Evolutionary conservation across 2,888 invertebrate genomes (phyloP), one percentile per base, ranked within the genome.

Genomic region (Hydroisotoma schaefferi): DNA sequence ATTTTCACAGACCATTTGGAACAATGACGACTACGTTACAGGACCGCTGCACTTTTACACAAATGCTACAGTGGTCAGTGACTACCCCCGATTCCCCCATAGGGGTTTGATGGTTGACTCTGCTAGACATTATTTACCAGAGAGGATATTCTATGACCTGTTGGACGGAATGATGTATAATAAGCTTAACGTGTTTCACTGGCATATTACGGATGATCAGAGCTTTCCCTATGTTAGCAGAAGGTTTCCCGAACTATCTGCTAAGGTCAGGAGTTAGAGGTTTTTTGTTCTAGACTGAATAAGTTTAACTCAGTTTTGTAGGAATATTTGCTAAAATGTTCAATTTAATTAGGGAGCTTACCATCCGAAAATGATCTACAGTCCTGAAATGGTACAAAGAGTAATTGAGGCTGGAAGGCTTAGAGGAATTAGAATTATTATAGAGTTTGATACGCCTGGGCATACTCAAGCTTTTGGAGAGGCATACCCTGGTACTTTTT

Each of bases 141-240:
- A 87, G 44, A 74, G 77, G 1, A 84, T 83, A 55, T 84, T 94
- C 58, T 75, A 83, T 33, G 76, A 80, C 55, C 84, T 82, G 0
- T 74, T 94, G 70, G 90, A 94, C 67, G 88, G 87, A 0, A 90
- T 94, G 91, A 81, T 87, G 0, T 88, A 87, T 76, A 93, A 92
- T 76, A 95, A 95, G 78, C 77, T 94, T 75, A 95, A 94, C 76
- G 90, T 93, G 0, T 85, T 94, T 63, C 94, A 95, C 76, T 95
- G 94, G 94, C 94, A 95, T 76, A 51, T 49, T 49, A n/a, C 28
- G 3, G 95, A 95, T 76, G 93, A 94, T 75, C 88, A 90, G 74
- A 89, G 93, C 67, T 95, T 95, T 76, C 94, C 95, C 0, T 95
- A 88, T 75, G 82, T 86, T 69, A 94, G 93, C 75, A 78, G 77